Conservation (phyloP, 2,888 invertebrate genomes). For the Hemaris fuciformis region DNA sequence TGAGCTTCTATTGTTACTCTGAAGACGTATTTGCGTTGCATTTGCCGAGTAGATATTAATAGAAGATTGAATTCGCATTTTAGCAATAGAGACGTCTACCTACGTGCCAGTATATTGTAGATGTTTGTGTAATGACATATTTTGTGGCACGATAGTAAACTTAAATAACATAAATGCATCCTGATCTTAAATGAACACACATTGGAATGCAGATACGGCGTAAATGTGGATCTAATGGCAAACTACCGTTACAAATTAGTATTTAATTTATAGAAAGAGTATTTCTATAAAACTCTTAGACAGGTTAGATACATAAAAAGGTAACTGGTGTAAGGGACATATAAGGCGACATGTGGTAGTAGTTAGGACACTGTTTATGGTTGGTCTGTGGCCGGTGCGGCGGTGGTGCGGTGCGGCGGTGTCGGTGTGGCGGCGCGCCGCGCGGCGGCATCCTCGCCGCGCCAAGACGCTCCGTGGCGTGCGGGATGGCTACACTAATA, state of each 20-base stretch:
- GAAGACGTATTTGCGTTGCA: background rate
- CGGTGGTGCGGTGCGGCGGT: conserved; percentile 19
- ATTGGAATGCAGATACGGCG: background rate
- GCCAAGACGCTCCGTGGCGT: conserved; percentile 16
- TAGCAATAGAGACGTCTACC: background rate
- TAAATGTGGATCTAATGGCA: background rate
- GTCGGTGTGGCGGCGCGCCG: conserved; percentile 21
- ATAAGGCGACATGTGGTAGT: background rate
- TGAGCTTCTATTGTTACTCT: background rate
- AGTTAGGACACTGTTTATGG: conserved; percentile 18
- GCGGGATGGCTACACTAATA: conserved; percentile 29
- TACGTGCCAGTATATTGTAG: background rate
- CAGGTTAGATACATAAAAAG: background rate
- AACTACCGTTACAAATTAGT: background rate
- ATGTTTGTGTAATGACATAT: background rate
- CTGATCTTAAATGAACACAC: background rate
- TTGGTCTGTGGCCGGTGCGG: conserved; percentile 23
- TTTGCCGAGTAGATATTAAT: background rate
- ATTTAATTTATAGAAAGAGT: background rate
- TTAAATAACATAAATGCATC: background rate
- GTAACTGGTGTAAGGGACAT: background rate
- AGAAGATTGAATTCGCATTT: background rate
- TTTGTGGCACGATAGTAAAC: background rate
- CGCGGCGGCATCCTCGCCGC: conserved; percentile 22
- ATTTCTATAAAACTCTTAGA: background rate